Base-by-base conservation (phyloP, 2,113 vertebrate genomes). In the Sorex fumeus region DNA sequence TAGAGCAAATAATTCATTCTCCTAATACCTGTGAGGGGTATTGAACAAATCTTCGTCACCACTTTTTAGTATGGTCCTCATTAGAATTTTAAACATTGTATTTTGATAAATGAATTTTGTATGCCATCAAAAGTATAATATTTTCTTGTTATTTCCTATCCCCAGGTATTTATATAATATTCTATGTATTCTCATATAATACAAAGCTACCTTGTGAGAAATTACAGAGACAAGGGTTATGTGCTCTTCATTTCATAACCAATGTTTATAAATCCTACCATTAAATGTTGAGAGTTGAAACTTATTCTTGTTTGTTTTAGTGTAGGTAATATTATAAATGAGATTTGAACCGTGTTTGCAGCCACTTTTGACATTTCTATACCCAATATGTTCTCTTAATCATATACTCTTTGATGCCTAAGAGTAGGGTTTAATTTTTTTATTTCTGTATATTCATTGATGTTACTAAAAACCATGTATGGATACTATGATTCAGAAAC, bases 171-270 rank as follows among this genome's bases (percentile, higher is more conserved):
- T 45, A 79, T 43, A 71, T 74, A 40, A 47, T 82, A 64, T 19
- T 66, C 74, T 93, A 25, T 53, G 15, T 77, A 43, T 79, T 45
- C 60, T 94, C 27, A 23, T 72, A 64, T 64, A 84, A n/a, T 87
- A 36, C 40, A 19, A 47, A 88, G 57, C 8, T 12, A 64, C 15
- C 13, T 1, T 45, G 45, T 72, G 71, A 89, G 8, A 6, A 28
- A 60, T 75, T 76, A 28, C 23, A 87, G 34, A 88, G 36, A 25
- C 1, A 88, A 40, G 23, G 75, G 21, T 50, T 43, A 12, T 67
- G 11, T 10, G 3, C 4, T 82, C 21, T 87, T 64, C 23, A 57
- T 84, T 81, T 80, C 62, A 47, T 57, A 79, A 72, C 30, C 32
- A 66, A 2, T 62, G 30, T 66, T 50, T 75, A 13, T 57, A 40